phyloP scores from a whole-genome alignment of 2,888 invertebrate species.

The Graphium colonna region DNA sequence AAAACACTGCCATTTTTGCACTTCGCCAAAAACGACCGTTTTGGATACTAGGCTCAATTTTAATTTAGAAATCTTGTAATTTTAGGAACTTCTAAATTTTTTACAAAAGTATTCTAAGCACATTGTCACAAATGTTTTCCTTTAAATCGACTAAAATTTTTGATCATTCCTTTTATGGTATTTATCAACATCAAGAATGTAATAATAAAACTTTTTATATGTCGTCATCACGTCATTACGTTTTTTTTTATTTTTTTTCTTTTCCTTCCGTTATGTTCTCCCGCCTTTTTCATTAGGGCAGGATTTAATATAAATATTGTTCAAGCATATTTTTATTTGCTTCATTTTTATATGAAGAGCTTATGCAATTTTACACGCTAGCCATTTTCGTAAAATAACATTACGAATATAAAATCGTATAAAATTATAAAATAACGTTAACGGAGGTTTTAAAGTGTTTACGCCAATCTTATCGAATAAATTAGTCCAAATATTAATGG shows the following conservation, averaged over 20 bases:
- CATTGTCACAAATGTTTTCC: slow-evolving; percentile 2
- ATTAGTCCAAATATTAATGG: slow-evolving; percentile 24
- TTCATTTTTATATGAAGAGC: slow-evolving; percentile 13
- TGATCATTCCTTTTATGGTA: neutral
- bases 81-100: slow-evolving; percentile 3
- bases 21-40: slow-evolving; percentile 33
- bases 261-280: neutral
- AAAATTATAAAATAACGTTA: slow-evolving; percentile 6
- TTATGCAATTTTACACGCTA: slow-evolving; percentile 10
- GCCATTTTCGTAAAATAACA: slow-evolving; percentile 10
- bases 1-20: slow-evolving; percentile 65
- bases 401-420: slow-evolving; percentile 5
- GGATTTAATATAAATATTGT: neutral
- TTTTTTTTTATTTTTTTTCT: too few relatives aligned
- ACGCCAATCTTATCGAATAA: slow-evolving; percentile 23
- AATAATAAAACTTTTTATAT: too few relatives aligned
- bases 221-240: too few relatives aligned
- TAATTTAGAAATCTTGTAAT: slow-evolving; percentile 23
- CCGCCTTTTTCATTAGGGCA: neutral
- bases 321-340: slow-evolving; percentile 2
- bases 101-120: neutral
- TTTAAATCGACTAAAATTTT: neutral
- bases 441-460: slow-evolving; percentile 6
- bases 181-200: too few relatives aligned
- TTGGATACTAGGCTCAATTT: slow-evolving; percentile 22